These are phyloP conservation scores for Dromococcyx pavoninus DNA, from an alignment of 2,797 vertebrate genomes.

Conservation along the genomic window DNA sequence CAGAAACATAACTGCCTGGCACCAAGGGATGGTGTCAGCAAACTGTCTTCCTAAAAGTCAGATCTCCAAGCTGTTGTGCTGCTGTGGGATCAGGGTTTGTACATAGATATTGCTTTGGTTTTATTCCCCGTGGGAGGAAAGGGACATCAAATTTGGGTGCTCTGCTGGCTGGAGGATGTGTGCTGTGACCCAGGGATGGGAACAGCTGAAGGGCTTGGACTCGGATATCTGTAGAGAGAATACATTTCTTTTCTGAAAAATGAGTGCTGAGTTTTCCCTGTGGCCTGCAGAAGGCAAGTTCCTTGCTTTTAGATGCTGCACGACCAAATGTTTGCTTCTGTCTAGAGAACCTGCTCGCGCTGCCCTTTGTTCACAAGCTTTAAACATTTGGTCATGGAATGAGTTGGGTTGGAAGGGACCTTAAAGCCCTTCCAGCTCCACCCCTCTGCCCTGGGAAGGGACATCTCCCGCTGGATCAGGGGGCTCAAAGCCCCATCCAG, in stretches of 20 bases:
- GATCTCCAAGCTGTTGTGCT: background rate
- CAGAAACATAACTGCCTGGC: too few relatives aligned
- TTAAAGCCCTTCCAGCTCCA: too few relatives aligned
- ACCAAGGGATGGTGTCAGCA: background rate
- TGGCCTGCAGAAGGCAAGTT: background rate
- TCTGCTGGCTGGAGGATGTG: background rate
- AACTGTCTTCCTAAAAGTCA: background rate
- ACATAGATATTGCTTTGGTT: rapidly evolving
- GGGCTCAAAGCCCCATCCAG: too few relatives aligned
- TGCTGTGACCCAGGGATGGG: background rate
- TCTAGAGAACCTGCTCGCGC: background rate
- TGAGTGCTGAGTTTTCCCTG: background rate
- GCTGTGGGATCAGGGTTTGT: background rate
- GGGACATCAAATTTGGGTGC: background rate
- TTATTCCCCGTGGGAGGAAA: rapidly evolving
- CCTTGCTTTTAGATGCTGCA: background rate
- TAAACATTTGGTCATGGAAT: background rate
- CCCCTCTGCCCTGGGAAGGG: too few relatives aligned
- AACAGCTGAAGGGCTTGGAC: rapidly evolving
- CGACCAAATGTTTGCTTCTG: background rate
- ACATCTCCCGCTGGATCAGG: too few relatives aligned
- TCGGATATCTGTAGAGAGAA: background rate
- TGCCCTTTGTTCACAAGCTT: background rate
- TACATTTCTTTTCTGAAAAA: background rate
- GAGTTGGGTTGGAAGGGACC: too few relatives aligned